These are phyloP conservation scores for Monoplex corrugatus DNA, from an alignment of 2,888 invertebrate genomes.

Conservation along the genomic window DNA sequence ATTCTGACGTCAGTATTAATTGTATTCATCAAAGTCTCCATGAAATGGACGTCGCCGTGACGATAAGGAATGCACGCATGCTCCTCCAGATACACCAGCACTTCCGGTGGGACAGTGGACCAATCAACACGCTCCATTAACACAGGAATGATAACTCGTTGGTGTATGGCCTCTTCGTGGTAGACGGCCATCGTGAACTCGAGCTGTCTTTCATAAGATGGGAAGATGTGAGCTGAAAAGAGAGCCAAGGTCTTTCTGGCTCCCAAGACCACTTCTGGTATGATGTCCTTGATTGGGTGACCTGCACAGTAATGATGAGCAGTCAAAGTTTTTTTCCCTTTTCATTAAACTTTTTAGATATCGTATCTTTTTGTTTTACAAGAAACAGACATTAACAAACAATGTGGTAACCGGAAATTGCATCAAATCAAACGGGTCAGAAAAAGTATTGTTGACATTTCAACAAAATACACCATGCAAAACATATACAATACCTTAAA, in stretches of 20 bases:
- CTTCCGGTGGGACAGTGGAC: constrained; percentile 33
- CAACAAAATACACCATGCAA: too few relatives aligned
- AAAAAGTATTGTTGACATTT: too few relatives aligned
- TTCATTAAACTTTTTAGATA: too few relatives aligned
- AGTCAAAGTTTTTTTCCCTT: too few relatives aligned
- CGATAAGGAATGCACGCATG: not conserved
- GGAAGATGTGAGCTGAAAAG: constrained; percentile 22
- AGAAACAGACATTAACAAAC: too few relatives aligned
- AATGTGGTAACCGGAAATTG: too few relatives aligned
- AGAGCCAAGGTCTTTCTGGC: constrained; percentile 37
- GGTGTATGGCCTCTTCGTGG: constrained; percentile 23
- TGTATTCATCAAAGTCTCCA: not conserved
- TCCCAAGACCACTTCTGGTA: constrained; percentile 37
- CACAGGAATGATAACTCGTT: constrained; percentile 37
- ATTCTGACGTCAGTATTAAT: not conserved
- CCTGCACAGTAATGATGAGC: not conserved
- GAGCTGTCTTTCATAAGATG: constrained; percentile 35
- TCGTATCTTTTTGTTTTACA: too few relatives aligned
- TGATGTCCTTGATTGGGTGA: constrained; percentile 35
- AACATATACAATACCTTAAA: too few relatives aligned
- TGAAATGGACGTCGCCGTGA: not conserved
- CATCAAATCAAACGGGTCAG: too few relatives aligned
- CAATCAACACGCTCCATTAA: constrained; percentile 30
- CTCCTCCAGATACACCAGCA: constrained; percentile 22
- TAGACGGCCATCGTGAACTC: constrained; percentile 49